Percentiles rank a stretch among this genome's conserved stretches.
Conservation (phyloP, 1,140 invertebrate species). For the Potamilus streckersoni region DNA sequence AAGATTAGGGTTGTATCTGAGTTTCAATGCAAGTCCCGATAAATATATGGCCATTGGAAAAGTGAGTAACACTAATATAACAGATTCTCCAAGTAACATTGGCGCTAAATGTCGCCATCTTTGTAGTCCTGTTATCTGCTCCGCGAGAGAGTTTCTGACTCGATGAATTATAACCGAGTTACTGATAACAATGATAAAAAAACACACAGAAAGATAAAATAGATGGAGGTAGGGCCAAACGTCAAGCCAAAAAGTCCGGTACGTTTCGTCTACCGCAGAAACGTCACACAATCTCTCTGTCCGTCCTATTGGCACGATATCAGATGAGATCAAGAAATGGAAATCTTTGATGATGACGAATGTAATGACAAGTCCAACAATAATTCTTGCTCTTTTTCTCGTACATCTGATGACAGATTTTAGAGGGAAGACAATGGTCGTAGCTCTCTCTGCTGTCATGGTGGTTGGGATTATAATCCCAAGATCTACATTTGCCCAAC, state of each 20-base stretch:
- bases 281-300: conserved; percentile 52
- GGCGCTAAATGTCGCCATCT: conserved; percentile 18
- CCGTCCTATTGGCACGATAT: conserved; percentile 39
- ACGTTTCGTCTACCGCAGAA: conserved; percentile 19
- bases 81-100: conserved; percentile 53
- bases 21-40: conserved; percentile 26
- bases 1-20: conserved; percentile 27
- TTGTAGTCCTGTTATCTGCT: conserved; percentile 8
- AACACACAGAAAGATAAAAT: conserved; percentile 38
- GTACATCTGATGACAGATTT: conserved; percentile 29
- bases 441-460: conserved; percentile 52
- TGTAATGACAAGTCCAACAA: conserved; percentile 11
- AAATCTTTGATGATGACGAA: conserved; percentile 47
- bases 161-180: conserved; percentile 44
- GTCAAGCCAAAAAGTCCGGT: conserved; percentile 39
- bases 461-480: conserved; percentile 47
- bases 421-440: conserved; percentile 48
- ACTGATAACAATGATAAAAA: conserved; percentile 40
- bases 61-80: conserved; percentile 44
- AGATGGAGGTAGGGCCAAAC: conserved; percentile 52
- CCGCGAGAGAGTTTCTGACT: conserved; percentile 32
- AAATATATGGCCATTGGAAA: conserved; percentile 50
- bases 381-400: conserved; percentile 44
- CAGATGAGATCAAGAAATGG: conserved; percentile 52
- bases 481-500: conserved; percentile 50